Base-by-base conservation (phyloP, 37 sponge, comb jelly and placozoan genomes). In the Amphimedon queenslandica region DNA sequence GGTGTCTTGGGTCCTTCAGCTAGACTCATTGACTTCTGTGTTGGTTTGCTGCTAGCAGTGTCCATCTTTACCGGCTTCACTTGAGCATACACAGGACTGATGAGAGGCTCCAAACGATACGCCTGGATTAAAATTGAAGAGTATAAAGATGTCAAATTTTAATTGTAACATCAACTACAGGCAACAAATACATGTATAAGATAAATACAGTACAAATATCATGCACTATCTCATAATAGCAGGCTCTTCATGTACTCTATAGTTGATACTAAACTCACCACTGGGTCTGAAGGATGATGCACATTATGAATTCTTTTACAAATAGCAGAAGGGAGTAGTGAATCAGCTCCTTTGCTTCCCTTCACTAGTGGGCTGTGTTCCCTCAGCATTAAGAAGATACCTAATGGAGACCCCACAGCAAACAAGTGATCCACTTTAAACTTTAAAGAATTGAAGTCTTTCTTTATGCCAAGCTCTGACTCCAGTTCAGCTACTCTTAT, bases 221-320 rank as follows among this genome's bases (percentile, higher is more conserved):
- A 23, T 10, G 10, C 64, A 11, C 64, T 10, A 23, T 23, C 13
- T 20, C 27, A 63, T 20, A 13, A 63, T n/a, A 30, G 10, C 27
- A 28, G 27, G 30, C 55, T 21, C 55, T n/a, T n/a, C n/a, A n/a
- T n/a, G n/a, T n/a, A n/a, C n/a, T n/a, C n/a, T n/a, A n/a, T n/a
- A n/a, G n/a, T n/a, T n/a, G n/a, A n/a, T n/a, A n/a, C n/a, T n/a
- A 33, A 30, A 76, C 93, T 76, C 51, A 92, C 93, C 41, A 94
- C 72, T 37, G 91, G 88, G 71, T 94, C 95, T 27, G 95, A 80
- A 21, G 91, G 95, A 64, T 94, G 95, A 57, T 87, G 89, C 13
- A 94, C 68, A 70, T 94, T 94, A 75, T 89, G 81, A 32, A 94
- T 83, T 25, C 88, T 74, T 64, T 84, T 87, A 70, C 95, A 94